phyloP scores from a whole-genome alignment of 1,140 invertebrate genomes.

The Homalodisca vitripennis region DNA sequence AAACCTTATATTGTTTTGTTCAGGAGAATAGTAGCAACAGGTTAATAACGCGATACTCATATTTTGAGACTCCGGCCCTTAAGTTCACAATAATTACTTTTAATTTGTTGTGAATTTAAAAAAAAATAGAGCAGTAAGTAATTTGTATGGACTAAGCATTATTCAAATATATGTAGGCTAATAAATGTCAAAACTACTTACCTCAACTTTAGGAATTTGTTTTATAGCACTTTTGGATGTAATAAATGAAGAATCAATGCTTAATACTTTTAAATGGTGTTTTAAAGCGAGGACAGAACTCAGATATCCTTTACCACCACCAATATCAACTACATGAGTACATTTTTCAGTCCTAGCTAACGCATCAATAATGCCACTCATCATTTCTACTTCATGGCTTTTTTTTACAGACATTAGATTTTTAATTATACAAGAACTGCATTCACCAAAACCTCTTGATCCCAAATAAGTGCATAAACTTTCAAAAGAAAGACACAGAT shows the following conservation, averaged over 20 bases:
- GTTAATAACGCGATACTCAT: no score
- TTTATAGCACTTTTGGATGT: conserved; percentile 64
- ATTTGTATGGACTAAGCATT: neutral
- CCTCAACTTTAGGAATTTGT: conserved; percentile 59
- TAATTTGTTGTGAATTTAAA: no score
- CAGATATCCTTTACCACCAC: conserved; percentile 84
- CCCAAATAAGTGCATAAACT: conserved; percentile 44
- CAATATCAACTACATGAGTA: conserved; percentile 71
- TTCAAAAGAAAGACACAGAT: conserved; percentile 33
- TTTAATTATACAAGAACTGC: conserved; percentile 48
- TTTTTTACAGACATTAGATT: conserved; percentile 65
- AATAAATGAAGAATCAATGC: conserved; percentile 68
- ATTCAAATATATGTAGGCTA: neutral
- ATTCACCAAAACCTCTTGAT: conserved; percentile 47
- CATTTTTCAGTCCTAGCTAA: conserved; percentile 43
- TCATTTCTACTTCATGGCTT: conserved; percentile 71
- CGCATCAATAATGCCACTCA: conserved; percentile 55
- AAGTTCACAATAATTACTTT: no score
- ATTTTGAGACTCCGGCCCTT: no score
- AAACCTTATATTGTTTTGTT: no score
- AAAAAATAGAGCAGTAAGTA: neutral
- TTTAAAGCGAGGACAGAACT: conserved; percentile 69
- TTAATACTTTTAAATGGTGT: conserved; percentile 69
- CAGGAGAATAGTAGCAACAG: no score
- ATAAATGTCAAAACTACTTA: conserved; percentile 35